These are phyloP conservation scores for Gorsachius magnificus DNA, from an alignment of 2,797 vertebrate species.

Conservation along the genomic window DNA sequence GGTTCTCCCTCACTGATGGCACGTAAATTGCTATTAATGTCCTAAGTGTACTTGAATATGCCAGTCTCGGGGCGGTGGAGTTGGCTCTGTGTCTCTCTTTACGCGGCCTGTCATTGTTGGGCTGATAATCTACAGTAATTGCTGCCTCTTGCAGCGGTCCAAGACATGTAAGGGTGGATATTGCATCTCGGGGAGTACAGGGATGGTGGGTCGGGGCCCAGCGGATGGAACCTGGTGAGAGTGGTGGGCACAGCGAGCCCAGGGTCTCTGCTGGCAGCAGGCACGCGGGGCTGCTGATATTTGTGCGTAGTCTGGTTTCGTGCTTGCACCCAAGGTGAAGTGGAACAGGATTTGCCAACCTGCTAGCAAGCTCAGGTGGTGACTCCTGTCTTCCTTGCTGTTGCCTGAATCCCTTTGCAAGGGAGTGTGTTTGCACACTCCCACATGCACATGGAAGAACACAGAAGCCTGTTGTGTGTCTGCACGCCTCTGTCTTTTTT, in stretches of 20 bases:
- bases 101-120: conserved; percentile 80
- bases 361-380: fast-evolving
- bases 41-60: conserved; percentile 93
- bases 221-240: neutral
- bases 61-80: conserved; percentile 86
- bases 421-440: fast-evolving
- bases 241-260: neutral
- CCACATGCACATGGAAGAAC: neutral
- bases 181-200: neutral
- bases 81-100: conserved; percentile 87
- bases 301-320: fast-evolving
- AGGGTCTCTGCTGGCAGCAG: neutral
- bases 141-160: conserved; percentile 86
- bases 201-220: neutral
- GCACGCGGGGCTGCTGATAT: fast-evolving
- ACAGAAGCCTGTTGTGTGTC: neutral
- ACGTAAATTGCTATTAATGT: conserved; percentile 96
- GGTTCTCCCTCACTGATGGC: conserved; percentile 87
- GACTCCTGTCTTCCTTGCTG: neutral
- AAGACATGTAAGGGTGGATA: conserved; percentile 33
- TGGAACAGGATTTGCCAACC: neutral
- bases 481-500: neutral
- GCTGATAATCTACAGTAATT: conserved; percentile 87
- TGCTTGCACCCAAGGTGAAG: neutral
- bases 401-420: neutral